Evolutionary conservation across 1,140 invertebrate genomes (phyloP).

Genomic region (Lepidurus arcticus): DNA sequence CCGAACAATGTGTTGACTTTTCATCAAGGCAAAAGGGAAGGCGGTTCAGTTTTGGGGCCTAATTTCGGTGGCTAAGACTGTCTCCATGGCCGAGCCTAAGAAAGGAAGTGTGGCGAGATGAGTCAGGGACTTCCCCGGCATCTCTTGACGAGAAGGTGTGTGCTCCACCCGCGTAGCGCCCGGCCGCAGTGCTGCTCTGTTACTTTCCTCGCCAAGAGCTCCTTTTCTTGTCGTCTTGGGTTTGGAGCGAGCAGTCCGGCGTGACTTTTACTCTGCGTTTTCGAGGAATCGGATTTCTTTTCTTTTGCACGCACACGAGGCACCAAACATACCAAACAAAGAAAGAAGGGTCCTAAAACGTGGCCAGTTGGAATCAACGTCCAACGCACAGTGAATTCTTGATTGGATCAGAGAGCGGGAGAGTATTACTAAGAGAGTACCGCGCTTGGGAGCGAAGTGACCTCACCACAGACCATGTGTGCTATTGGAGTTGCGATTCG

Average conservation of each 20-base stretch:
- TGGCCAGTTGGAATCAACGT: no score
- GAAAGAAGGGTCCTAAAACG: no score
- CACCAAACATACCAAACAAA: no score
- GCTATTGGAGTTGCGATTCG: no score
- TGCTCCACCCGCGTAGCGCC: background rate
- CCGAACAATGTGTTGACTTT: background rate
- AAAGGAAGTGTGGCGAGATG: background rate
- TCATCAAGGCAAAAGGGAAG: background rate
- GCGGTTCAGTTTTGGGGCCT: background rate
- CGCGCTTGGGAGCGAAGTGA: no score
- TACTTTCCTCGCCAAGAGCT: conserved; percentile 14
- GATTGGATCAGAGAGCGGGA: no score
- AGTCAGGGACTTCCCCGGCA: conserved; percentile 11
- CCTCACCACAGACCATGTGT: no score
- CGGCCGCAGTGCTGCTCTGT: background rate
- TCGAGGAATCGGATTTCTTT: no score
- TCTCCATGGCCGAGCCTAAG: background rate
- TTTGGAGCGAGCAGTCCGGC: background rate
- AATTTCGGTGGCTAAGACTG: background rate
- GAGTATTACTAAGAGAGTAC: no score
- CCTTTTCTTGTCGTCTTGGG: background rate
- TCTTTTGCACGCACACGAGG: no score
- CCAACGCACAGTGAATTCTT: no score
- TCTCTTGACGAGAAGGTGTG: background rate
- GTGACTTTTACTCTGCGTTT: no score